Percentiles rank a stretch among this genome's conserved stretches.
Conservation (phyloP, 2,888 invertebrate species). For the Prosopocoilus inquinatus region DNA sequence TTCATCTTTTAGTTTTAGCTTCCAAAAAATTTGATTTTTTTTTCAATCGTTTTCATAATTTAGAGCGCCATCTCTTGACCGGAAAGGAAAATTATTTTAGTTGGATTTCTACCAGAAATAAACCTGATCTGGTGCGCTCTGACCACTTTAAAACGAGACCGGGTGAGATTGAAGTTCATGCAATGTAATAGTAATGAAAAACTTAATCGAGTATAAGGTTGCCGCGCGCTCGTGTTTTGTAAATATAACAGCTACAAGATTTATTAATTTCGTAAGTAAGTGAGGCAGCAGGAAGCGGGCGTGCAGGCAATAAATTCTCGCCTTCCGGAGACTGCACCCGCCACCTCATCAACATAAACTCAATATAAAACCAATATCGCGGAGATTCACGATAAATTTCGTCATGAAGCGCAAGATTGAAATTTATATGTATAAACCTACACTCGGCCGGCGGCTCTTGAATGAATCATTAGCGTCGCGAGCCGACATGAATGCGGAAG, state of each 20-base stretch:
- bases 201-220: slow-evolving; percentile 9
- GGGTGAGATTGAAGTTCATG: no score
- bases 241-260: slow-evolving; percentile 10
- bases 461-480: slow-evolving; percentile 39
- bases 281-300: slow-evolving; percentile 11
- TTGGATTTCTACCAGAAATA: no score
- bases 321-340: slow-evolving; percentile 8
- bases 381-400: slow-evolving; percentile 26
- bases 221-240: neutral
- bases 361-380: slow-evolving; percentile 27
- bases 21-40: no score
- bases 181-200: slow-evolving; percentile 1
- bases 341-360: slow-evolving; percentile 26
- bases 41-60: no score
- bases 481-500: slow-evolving; percentile 20
- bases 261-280: slow-evolving; percentile 22
- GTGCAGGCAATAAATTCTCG: slow-evolving; percentile 14
- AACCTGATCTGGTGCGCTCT: no score
- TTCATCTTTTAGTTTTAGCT: no score
- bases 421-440: slow-evolving; percentile 44
- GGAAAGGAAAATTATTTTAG: no score
- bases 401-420: slow-evolving; percentile 35
- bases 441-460: slow-evolving; percentile 33
- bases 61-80: no score
- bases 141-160: neutral